Conservation (phyloP, 1,140 invertebrate genomes). For the Drosophila guanche region DNA sequence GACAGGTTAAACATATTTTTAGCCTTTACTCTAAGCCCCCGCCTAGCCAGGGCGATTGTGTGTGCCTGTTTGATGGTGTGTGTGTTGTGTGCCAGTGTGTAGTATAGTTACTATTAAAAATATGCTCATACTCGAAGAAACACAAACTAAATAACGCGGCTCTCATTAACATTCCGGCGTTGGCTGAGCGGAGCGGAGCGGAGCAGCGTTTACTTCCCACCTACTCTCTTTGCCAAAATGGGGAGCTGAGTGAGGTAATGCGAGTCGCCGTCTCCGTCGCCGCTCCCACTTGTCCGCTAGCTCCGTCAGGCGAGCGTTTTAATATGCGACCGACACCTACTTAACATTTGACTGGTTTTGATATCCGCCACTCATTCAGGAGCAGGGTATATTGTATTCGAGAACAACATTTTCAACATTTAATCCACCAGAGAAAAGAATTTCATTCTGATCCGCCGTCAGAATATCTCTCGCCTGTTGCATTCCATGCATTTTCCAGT, state of each 20-base stretch:
- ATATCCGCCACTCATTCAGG: conserved; percentile 13
- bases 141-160: conserved; percentile 61
- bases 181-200: conserved; percentile 30
- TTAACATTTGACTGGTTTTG: conserved; percentile 76
- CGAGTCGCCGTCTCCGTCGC: conserved; percentile 32
- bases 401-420: conserved; percentile 6
- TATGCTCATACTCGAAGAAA: conserved; percentile 37
- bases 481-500: too few species aligned
- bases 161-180: conserved; percentile 75
- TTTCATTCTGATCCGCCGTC: too few species aligned
- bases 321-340: conserved; percentile 81
- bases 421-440: too few species aligned
- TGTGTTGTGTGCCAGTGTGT: conserved; percentile 18
- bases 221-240: conserved; percentile 82
- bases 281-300: conserved; percentile 43
- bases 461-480: not conserved
- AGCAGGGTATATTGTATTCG: not conserved
- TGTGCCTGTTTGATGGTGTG: conserved; percentile 1
- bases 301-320: conserved; percentile 28
- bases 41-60: not conserved
- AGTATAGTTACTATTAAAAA: conserved; percentile 14
- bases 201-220: conserved; percentile 28
- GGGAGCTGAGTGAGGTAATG: conserved; percentile 78
- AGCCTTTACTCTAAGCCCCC: conserved; percentile 20
- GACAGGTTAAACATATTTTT: conserved; percentile 69